phyloP scores from a whole-genome alignment of 2,888 invertebrate genomes.

The Alloplasta piceator region DNA sequence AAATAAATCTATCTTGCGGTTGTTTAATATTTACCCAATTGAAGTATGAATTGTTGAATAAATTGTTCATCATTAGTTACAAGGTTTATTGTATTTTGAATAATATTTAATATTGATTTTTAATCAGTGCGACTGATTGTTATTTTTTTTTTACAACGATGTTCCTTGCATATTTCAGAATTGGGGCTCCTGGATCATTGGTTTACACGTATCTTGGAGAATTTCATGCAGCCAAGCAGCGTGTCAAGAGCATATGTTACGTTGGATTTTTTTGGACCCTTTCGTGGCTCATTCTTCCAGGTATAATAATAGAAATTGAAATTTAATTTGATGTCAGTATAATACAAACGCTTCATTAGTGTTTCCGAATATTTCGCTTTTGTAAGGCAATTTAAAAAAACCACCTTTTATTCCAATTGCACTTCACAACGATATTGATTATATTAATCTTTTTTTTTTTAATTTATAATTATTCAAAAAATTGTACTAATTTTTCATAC shows the following conservation, averaged over 20 bases:
- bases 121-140: neutral
- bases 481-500: constrained; percentile 7
- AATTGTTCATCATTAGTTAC: too few species aligned
- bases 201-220: constrained; percentile 88
- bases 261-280: constrained; percentile 87
- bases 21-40: too few species aligned
- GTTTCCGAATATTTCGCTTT: too few species aligned
- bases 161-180: constrained; percentile 64
- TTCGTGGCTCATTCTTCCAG: constrained; percentile 87
- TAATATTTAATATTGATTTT: too few species aligned
- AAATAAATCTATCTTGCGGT: too few species aligned
- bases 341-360: too few species aligned
- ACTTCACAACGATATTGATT: too few species aligned
- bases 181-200: constrained; percentile 86
- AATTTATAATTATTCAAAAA: neutral
- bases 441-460: constrained; percentile 7
- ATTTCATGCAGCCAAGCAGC: constrained; percentile 86
- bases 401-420: neutral
- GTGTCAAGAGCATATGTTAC: constrained; percentile 86
- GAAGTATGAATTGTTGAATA: too few species aligned
- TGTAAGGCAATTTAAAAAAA: too few species aligned
- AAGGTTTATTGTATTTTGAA: too few species aligned
- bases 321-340: neutral
- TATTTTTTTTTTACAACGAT: constrained; percentile 28
- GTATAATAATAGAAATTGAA: constrained; percentile 75